Base-by-base conservation (phyloP, 1,140 invertebrate genomes). In the Drosophila kikkawai region DNA sequence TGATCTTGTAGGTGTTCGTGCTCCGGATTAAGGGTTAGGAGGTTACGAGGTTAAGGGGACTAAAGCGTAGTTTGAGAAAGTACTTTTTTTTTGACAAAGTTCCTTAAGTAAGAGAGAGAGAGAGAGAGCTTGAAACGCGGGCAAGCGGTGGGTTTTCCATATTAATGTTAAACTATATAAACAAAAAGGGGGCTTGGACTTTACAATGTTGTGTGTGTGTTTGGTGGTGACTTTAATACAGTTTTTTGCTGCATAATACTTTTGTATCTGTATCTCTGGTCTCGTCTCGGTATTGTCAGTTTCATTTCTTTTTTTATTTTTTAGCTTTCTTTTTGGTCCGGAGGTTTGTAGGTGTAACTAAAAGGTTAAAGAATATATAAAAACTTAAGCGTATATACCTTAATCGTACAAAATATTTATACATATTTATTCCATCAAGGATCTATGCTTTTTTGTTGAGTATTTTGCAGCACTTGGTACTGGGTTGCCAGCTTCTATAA, bases 381-480 rank as follows among this genome's bases (percentile, higher is more conserved):
- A 64, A 47, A 63, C 55, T 47, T 70, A 77, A 59, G 64, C 36
- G 37, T 66, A 56, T 50, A 37, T 17, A 55, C n/a, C 32, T n/a
- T 47, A 59, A 50, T 53, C 19, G 69, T 73, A 57, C 51, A 64
- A 78, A 74, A 70, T 68, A 53, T 61, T 77, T 66, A 79, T 55
- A 58, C 56, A 78, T 66, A 78, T 61, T 34, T 57, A 78, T 60
- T 73, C 70, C 70, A 50, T 73, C 45, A n/a, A 51, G 70, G 70
- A 73, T 47, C 60, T 75, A 73, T 60, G 59, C 68, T 73, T 56
- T 42, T 42, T 58, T 63, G 37, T 50, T 80, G 84, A 87, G 84
- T 87, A 87, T 87, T 88, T 69, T 69, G 68, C 84, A 87, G 84
- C 78, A 87, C 84, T 87, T 87, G 85, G 84, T 87, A 87, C 84